phyloP scores from a whole-genome alignment of 2,113 vertebrate species.

The Daboia siamensis region DNA sequence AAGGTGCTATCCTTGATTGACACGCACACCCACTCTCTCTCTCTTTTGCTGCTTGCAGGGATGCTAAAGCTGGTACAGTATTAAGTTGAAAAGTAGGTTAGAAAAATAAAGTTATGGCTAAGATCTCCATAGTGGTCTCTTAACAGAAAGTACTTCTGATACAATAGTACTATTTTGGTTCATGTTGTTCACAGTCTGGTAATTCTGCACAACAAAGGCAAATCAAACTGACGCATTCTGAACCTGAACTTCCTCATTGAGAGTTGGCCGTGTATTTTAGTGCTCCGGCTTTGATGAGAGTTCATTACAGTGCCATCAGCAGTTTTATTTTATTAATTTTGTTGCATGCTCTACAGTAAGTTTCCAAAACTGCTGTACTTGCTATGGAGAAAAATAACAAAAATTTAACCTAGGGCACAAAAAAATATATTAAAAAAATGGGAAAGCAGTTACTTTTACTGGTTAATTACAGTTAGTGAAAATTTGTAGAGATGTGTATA shows the following conservation, averaged over 20 bases:
- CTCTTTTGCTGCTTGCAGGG: neutral
- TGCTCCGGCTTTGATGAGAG: neutral
- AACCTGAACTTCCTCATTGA: neutral
- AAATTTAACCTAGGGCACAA: neutral
- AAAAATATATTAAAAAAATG: neutral
- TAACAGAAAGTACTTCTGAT: conserved; percentile 2
- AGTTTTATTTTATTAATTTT: conserved; percentile 6
- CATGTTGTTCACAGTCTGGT: neutral
- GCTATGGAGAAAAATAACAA: neutral
- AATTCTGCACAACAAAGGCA: neutral
- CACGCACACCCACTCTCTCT: neutral
- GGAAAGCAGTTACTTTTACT: neutral
- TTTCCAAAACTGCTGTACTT: neutral
- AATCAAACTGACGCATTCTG: conserved; percentile 1
- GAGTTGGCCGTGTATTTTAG: neutral
- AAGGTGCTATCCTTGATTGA: neutral
- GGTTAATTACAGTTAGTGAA: neutral
- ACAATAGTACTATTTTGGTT: neutral
- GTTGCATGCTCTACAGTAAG: neutral
- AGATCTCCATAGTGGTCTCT: neutral
- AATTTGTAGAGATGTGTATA: neutral
- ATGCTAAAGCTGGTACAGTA: neutral
- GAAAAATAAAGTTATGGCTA: neutral
- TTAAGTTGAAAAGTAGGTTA: neutral
- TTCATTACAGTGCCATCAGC: neutral